Conservation (phyloP, 2,888 invertebrate genomes). For the Pristionchus mayeri region DNA sequence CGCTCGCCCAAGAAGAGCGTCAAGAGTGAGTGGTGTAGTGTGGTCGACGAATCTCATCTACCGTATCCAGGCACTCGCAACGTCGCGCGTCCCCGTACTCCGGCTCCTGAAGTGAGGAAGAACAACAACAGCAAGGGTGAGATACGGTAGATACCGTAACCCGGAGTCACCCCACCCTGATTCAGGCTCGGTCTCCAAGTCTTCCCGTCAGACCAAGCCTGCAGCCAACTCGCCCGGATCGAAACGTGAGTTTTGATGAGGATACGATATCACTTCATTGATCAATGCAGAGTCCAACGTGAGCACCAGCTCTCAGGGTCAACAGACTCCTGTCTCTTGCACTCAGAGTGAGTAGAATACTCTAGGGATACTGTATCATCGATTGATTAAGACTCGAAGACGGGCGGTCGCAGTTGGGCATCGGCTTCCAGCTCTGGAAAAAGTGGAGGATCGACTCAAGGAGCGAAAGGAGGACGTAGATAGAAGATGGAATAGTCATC, state of each 20-base stretch:
- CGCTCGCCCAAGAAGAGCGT: background rate
- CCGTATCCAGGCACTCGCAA: background rate
- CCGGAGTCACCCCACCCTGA: background rate
- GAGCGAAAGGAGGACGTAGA: background rate
- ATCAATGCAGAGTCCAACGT: background rate
- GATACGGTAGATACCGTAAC: too few species aligned
- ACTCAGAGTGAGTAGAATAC: background rate
- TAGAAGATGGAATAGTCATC: background rate
- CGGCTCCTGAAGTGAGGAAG: background rate
- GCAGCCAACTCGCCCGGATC: background rate
- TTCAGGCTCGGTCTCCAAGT: background rate
- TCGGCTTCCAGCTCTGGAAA: background rate
- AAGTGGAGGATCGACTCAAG: background rate
- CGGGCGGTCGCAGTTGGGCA: too few species aligned
- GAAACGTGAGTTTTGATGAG: background rate
- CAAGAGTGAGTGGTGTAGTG: background rate
- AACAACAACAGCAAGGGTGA: background rate
- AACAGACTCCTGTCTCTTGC: background rate
- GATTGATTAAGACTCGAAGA: too few species aligned
- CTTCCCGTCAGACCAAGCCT: background rate
- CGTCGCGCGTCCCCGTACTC: background rate
- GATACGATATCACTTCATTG: background rate
- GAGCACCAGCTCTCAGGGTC: background rate
- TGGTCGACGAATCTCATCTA: background rate
- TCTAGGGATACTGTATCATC: background rate